A percentile compares a stretch with the other conserved stretches of the same genome.
These are phyloP conservation scores for Phortica variegata DNA, from an alignment of 1,140 invertebrate species.

Conservation along the genomic window DNA sequence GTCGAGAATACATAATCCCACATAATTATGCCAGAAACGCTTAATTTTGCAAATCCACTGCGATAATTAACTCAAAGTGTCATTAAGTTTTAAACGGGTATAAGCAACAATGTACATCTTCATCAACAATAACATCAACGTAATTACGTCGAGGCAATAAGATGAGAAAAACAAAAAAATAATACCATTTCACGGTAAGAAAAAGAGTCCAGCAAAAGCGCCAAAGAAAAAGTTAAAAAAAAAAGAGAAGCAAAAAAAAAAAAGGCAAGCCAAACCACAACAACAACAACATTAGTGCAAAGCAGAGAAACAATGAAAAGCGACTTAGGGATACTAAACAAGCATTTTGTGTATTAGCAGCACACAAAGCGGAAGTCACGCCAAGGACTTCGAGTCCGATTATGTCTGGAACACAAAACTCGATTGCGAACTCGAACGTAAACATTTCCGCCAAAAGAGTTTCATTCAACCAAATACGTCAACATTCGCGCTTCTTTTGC, in stretches of 20 bases:
- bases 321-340: slow-evolving; percentile 52
- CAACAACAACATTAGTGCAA: slow-evolving; percentile 3
- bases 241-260: slow-evolving; percentile 19
- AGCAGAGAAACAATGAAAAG: slow-evolving; percentile 29
- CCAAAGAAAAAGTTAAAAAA: slow-evolving; percentile 2
- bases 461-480: slow-evolving; percentile 17
- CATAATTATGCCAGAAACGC: slow-evolving; percentile 50
- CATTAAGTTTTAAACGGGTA: slow-evolving; percentile 52
- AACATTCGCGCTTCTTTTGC: too few relatives aligned
- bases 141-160: slow-evolving; percentile 31
- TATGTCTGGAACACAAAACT: too few relatives aligned
- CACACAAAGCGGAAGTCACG: slow-evolving; percentile 42
- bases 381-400: too few relatives aligned
- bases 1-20: slow-evolving; percentile 44
- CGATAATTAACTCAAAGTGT: slow-evolving; percentile 54
- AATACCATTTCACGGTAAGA: slow-evolving; percentile 2
- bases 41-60: slow-evolving; percentile 54
- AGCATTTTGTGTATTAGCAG: slow-evolving; percentile 52
- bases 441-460: slow-evolving; percentile 45
- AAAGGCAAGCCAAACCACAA: slow-evolving; percentile 7
- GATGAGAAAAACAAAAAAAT: slow-evolving; percentile 8
- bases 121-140: slow-evolving; percentile 48
- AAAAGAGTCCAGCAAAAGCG: slow-evolving; percentile 7
- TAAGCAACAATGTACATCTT: slow-evolving; percentile 39
- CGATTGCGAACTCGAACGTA: too few relatives aligned